Conservation (phyloP, 2,888 invertebrate genomes). For the Arrhopalites spinosus region DNA sequence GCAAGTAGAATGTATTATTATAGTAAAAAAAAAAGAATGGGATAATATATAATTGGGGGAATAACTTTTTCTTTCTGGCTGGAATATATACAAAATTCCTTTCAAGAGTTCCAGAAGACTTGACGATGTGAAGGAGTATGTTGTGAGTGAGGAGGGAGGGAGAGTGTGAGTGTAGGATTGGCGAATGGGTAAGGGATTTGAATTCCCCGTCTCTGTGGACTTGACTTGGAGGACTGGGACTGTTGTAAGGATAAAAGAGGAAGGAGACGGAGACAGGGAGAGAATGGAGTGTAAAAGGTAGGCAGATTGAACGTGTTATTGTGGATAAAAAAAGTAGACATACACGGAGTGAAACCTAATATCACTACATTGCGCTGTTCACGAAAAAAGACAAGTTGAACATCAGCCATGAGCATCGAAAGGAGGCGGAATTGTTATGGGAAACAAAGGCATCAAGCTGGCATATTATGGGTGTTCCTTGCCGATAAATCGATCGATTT, state of each 20-base stretch:
- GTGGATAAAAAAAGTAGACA: not conserved
- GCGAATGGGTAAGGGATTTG: no score
- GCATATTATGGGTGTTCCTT: slow-evolving; percentile 38
- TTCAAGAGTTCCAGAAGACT: no score
- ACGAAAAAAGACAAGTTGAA: slow-evolving; percentile 33
- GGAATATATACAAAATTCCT: no score
- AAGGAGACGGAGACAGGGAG: not conserved
- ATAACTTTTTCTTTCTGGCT: no score
- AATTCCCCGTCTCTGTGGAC: no score
- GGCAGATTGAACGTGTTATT: slow-evolving; percentile 13
- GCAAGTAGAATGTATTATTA: not conserved
- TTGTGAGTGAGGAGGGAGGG: not conserved
- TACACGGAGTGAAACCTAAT: slow-evolving; percentile 16
- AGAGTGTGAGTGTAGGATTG: not conserved
- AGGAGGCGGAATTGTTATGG: slow-evolving; percentile 38
- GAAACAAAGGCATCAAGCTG: slow-evolving; percentile 39
- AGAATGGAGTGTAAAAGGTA: not conserved
- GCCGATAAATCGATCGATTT: slow-evolving; percentile 39
- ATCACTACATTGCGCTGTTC: slow-evolving; percentile 6
- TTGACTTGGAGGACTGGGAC: no score
- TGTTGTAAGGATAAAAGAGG: not conserved
- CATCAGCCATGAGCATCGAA: slow-evolving; percentile 35
- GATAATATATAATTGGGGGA: no score
- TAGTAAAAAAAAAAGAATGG: no score
- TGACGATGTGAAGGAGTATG: no score